phyloP scores from a whole-genome alignment of 2,888 invertebrate species.

The Urechis unicinctus region DNA sequence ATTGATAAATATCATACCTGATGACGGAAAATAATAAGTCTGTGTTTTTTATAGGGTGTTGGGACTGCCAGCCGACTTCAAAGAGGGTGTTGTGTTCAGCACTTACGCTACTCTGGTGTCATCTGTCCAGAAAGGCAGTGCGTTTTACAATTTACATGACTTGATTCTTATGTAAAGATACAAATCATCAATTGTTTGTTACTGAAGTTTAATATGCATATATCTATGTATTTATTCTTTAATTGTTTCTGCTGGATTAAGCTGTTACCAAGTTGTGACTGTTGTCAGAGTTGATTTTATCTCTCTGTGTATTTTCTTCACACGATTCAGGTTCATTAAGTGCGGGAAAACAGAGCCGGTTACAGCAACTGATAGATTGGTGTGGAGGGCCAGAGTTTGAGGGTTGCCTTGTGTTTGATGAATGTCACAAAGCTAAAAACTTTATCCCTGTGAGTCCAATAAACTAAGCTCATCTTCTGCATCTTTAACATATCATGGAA shows the following conservation, averaged over 20 bases:
- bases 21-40: background rate
- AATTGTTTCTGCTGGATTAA: too few species aligned
- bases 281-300: too few species aligned
- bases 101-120: conserved; percentile 47
- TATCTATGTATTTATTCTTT: too few species aligned
- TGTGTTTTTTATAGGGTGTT: conserved; percentile 31
- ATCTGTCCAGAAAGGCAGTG: conserved; percentile 38
- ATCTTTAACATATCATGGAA: too few species aligned
- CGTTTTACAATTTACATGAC: too few species aligned
- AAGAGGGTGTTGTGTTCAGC: conserved; percentile 46
- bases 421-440: conserved; percentile 49
- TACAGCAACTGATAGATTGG: conserved; percentile 45
- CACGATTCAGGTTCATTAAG: conserved; percentile 19
- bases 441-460: conserved; percentile 39
- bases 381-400: conserved; percentile 44
- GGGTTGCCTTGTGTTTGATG: conserved; percentile 47
- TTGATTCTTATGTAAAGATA: too few species aligned
- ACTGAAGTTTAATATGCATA: too few species aligned
- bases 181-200: too few species aligned
- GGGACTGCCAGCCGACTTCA: conserved; percentile 41
- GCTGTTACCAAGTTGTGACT: too few species aligned
- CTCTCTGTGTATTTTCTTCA: too few species aligned
- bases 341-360: conserved; percentile 26
- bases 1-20: too few species aligned
- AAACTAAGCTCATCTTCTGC: too few species aligned